Percentiles rank a stretch among this genome's conserved stretches.
Evolutionary conservation across 2,888 invertebrate species (phyloP).

Genomic region (Congeria kusceri): DNA sequence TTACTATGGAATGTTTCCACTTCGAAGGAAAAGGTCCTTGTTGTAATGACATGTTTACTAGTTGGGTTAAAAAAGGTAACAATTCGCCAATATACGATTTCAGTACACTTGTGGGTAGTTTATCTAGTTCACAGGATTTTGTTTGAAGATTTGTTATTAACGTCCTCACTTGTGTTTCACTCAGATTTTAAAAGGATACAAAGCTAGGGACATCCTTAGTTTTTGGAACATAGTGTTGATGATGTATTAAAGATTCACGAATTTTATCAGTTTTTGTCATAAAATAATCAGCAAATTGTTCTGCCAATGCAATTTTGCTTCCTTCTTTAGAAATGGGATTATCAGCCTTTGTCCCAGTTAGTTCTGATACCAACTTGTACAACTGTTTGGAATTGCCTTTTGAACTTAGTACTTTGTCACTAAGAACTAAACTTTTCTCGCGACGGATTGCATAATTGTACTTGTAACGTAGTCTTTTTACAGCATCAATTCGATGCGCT

Average conservation of each 20-base stretch:
- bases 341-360: slow-evolving; percentile 42
- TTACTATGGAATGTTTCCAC: neutral
- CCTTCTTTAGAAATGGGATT: slow-evolving; percentile 37
- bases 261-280: slow-evolving; percentile 42
- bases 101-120: slow-evolving; percentile 24
- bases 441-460: slow-evolving; percentile 9
- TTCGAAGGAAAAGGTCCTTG: neutral
- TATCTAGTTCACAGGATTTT: slow-evolving; percentile 32
- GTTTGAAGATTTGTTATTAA: slow-evolving; percentile 34
- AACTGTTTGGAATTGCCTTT: slow-evolving; percentile 43
- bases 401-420: slow-evolving; percentile 19
- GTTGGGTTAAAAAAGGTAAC: slow-evolving; percentile 14
- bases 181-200: slow-evolving; percentile 22
- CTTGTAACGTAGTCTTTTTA: slow-evolving; percentile 17
- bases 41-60: slow-evolving; percentile 20
- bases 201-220: slow-evolving; percentile 25
- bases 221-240: slow-evolving; percentile 23
- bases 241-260: slow-evolving; percentile 30
- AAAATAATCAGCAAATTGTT: slow-evolving; percentile 48
- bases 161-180: slow-evolving; percentile 30
- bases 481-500: slow-evolving; percentile 12
- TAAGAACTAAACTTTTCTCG: slow-evolving; percentile 21
- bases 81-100: slow-evolving; percentile 16
- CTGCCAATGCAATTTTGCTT: slow-evolving; percentile 17
- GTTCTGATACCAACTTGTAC: slow-evolving; percentile 40